Conservation (phyloP, 1,140 invertebrate genomes). For the Brachionus rotundiformis region DNA sequence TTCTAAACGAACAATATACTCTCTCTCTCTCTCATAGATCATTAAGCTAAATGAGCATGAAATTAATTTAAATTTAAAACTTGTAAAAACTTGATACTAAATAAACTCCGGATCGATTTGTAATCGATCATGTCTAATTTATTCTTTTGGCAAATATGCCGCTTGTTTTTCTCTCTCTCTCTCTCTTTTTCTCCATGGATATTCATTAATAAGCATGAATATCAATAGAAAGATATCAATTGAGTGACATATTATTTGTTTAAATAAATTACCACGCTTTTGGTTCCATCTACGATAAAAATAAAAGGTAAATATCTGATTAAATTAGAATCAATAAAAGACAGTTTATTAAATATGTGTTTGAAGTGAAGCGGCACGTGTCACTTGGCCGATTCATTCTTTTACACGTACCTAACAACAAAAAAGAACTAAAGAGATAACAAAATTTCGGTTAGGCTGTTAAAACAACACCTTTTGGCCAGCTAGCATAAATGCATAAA, state of each 20-base stretch:
- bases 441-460: not conserved
- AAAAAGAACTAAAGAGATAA: constrained; percentile 17
- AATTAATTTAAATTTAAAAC: constrained; percentile 22
- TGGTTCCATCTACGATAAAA: not conserved
- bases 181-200: no score
- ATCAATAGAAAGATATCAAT: not conserved
- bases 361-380: not conserved
- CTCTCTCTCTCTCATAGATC: not conserved
- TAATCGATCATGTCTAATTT: constrained; percentile 47
- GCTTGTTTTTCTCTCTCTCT: not conserved
- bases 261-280: constrained; percentile 43
- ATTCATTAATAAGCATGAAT: constrained; percentile 28
- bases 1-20: not conserved
- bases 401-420: not conserved
- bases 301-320: constrained; percentile 30
- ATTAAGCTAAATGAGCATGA: constrained; percentile 9
- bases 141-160: constrained; percentile 1
- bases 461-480: not conserved
- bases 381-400: not conserved
- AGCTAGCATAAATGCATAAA: no score
- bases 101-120: constrained; percentile 27
- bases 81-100: constrained; percentile 16
- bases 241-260: constrained; percentile 17
- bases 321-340: not conserved
- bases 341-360: constrained; percentile 12